Evolutionary conservation across 2,113 vertebrate genomes (phyloP).

Genomic region (Eudorcas thomsonii): DNA sequence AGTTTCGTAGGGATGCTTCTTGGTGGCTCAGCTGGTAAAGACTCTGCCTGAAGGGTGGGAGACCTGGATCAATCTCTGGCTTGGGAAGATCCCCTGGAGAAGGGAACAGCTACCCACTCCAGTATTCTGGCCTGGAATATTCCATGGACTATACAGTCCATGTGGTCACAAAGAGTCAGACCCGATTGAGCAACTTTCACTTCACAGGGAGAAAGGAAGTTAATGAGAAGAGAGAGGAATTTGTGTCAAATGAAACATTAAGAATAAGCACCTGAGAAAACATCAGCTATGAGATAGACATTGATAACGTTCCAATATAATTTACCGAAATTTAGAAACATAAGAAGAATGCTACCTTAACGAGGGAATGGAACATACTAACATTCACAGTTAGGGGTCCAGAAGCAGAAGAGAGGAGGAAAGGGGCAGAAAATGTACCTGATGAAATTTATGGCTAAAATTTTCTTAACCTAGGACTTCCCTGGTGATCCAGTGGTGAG

Average conservation of each 20-base stretch:
- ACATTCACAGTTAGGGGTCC: not conserved
- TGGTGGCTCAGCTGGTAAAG: not conserved
- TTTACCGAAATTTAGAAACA: not conserved
- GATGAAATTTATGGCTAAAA: not conserved
- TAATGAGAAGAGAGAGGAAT: not conserved
- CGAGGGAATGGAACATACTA: not conserved
- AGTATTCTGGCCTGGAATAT: not conserved
- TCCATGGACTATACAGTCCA: not conserved
- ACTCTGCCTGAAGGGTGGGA: not conserved
- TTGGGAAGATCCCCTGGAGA: not conserved
- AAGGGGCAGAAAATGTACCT: not conserved
- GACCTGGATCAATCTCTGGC: fast-evolving
- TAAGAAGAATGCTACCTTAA: not conserved
- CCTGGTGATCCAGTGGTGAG: not conserved
- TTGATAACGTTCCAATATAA: not conserved
- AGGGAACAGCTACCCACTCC: not conserved
- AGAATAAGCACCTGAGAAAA: not conserved
- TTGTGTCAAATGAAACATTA: not conserved
- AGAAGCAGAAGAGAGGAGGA: not conserved
- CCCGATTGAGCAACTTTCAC: fast-evolving
- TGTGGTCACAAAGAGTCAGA: fast-evolving
- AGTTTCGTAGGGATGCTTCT: fast-evolving
- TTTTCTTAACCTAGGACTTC: not conserved
- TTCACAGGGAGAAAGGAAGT: not conserved
- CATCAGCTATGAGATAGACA: not conserved